These are phyloP conservation scores for Danaus plexippus DNA, from an alignment of 1,140 invertebrate species.

Conservation along the genomic window DNA sequence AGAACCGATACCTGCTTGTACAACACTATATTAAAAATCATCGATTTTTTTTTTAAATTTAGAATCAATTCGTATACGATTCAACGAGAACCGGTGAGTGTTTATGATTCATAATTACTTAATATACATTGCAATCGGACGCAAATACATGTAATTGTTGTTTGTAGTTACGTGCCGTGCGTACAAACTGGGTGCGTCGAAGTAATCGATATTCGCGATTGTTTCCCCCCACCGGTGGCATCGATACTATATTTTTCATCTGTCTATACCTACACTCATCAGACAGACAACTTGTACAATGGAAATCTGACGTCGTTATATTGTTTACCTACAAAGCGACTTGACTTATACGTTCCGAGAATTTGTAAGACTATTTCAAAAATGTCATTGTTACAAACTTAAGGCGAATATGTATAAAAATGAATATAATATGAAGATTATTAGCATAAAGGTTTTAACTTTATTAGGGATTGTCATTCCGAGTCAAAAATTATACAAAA, in stretches of 20 bases:
- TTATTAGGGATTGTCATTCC: too few species aligned
- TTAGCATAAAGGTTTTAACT: too few species aligned
- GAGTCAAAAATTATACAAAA: too few species aligned
- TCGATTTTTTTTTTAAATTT: slow-evolving; percentile 1
- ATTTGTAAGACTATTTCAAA: too few species aligned
- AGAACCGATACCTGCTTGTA: slow-evolving; percentile 12
- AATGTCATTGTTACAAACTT: too few species aligned
- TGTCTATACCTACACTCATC: slow-evolving; percentile 1
- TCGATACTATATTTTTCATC: slow-evolving; percentile 7
- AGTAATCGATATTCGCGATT: slow-evolving; percentile 39
- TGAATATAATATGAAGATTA: too few species aligned
- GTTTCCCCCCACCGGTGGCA: slow-evolving; percentile 25
- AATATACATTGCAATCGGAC: slow-evolving; percentile 18
- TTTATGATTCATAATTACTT: slow-evolving; percentile 23
- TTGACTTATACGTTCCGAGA: slow-evolving; percentile 4
- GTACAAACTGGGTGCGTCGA: slow-evolving; percentile 20
- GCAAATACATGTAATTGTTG: slow-evolving; percentile 32
- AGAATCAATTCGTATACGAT: slow-evolving; percentile 1
- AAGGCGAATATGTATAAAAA: too few species aligned
- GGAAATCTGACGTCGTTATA: slow-evolving; percentile 19
- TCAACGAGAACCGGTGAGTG: not conserved
- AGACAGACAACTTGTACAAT: slow-evolving; percentile 21
- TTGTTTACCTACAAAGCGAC: slow-evolving; percentile 23
- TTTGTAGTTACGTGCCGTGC: slow-evolving; percentile 23
- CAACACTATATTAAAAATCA: slow-evolving; percentile 9